A percentile compares a stretch with the other conserved stretches of the same genome.
These are phyloP conservation scores for Rhagophthalmus giganteus DNA, from an alignment of 2,888 invertebrate species.

Conservation along the genomic window DNA sequence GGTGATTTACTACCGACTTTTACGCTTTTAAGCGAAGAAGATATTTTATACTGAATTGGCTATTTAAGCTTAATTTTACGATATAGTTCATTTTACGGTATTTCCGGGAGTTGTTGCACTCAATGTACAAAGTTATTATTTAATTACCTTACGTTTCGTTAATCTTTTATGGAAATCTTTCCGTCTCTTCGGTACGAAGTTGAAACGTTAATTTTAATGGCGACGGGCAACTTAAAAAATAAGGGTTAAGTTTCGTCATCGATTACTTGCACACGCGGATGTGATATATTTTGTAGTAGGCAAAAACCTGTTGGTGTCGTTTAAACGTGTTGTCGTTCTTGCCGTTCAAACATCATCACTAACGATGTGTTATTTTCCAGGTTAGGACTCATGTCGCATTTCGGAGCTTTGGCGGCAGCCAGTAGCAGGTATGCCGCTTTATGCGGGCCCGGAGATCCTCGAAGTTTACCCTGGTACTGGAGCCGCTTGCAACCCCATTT, in stretches of 20 bases:
- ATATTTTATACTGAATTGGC: constrained; percentile 20
- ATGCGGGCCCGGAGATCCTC: constrained; percentile 58
- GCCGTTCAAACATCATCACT: too few relatives aligned
- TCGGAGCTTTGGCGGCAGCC: constrained; percentile 73
- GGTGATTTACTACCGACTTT: constrained; percentile 32
- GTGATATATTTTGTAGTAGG: too few relatives aligned
- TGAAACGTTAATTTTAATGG: too few relatives aligned
- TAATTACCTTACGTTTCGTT: neutral
- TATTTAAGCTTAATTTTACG: constrained; percentile 20
- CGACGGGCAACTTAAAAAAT: too few relatives aligned
- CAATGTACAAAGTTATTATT: neutral
- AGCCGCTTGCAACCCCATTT: constrained; percentile 59
- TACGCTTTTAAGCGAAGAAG: constrained; percentile 31
- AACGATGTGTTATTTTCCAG: constrained; percentile 57
- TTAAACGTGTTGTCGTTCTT: too few relatives aligned
- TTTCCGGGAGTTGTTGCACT: constrained; percentile 3
- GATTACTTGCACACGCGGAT: too few relatives aligned
- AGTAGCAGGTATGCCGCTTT: constrained; percentile 67
- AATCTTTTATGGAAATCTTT: too few relatives aligned
- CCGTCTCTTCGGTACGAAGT: too few relatives aligned
- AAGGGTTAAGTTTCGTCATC: too few relatives aligned
- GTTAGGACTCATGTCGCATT: constrained; percentile 80
- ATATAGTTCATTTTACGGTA: constrained; percentile 11
- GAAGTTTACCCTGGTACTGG: constrained; percentile 68
- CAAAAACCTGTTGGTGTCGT: too few relatives aligned